Conservation (phyloP, 2,113 vertebrate genomes). For the Dunckerocampus dactyliophorus region DNA sequence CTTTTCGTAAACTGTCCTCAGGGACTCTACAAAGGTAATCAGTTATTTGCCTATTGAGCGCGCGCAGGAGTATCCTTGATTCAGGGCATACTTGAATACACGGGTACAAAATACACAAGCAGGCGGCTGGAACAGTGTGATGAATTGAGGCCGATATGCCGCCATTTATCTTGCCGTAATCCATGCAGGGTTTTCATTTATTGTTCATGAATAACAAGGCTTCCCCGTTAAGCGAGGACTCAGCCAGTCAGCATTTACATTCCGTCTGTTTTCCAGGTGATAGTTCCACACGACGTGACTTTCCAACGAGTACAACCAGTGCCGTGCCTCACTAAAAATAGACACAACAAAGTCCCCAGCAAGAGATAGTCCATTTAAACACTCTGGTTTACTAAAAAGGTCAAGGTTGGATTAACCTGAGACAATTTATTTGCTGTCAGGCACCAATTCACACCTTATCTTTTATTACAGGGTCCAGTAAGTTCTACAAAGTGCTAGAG, state of each 20-base stretch:
- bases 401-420: constrained; percentile 5
- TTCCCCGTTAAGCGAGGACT: constrained; percentile 13
- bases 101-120: constrained; percentile 7
- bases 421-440: constrained; percentile 1
- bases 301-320: not conserved
- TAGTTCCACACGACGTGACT: constrained; percentile 1
- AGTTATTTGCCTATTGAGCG: constrained; percentile 42
- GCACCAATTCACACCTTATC: not conserved
- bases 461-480: constrained; percentile 4
- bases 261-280: constrained; percentile 19
- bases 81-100: constrained; percentile 28
- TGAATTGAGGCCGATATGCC: constrained; percentile 28
- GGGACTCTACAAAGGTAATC: constrained; percentile 27
- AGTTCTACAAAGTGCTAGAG: not conserved
- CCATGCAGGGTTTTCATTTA: constrained; percentile 31
- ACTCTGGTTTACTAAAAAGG: not conserved
- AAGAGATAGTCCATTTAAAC: not conserved
- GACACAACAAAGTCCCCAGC: not conserved
- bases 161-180: constrained; percentile 49
- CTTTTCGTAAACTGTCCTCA: constrained; percentile 14
- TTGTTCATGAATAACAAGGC: constrained; percentile 36
- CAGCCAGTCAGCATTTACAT: constrained; percentile 12
- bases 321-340: not conserved
- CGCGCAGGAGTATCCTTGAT: constrained; percentile 35
- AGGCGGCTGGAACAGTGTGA: constrained; percentile 23